Base-by-base conservation (phyloP, 2,888 invertebrate genomes). In the Stratiomys singularior region DNA sequence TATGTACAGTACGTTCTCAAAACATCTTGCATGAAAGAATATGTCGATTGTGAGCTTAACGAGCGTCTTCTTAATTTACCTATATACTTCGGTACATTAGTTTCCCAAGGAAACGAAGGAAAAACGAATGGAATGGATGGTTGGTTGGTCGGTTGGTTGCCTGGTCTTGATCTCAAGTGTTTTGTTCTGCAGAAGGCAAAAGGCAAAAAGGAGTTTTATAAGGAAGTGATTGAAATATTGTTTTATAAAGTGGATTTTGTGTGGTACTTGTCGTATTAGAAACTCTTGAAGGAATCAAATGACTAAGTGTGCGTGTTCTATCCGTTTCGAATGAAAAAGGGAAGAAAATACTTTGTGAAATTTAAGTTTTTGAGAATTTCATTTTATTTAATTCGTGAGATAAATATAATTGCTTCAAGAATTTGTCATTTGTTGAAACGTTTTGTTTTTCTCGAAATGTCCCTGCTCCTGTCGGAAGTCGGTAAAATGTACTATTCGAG, bases 31-130 rank as follows among this genome's bases (percentile, higher is more conserved):
- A 60, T 25, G 60, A 60, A 60, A 25, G 60, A 60, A 60, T 52
- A 69, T 25, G 46, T 69, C 46, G 23, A 23, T n/a, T 69, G 21
- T 46, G 25, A 47, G 69, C 30, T 44, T 69, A 69, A 69, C 69
- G 69, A 69, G 69, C 46, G 69, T 69, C 69, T 69, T 69, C 69
- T 69, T 69, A 69, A 69, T 69, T 69, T 25, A 47, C 47, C 30
- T 47, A 47, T 69, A 18, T 21, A 13, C 18, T 66, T 2, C 47
- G 23, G 9, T 60, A 60, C 25, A 25, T 60, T 60, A 23, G 4
- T 1, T 69, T 69, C 25, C 23, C 23, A 67, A 67, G 67, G 25
- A 60, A 60, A 60, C 60, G 60, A 60, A 60, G 5, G 60, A 18
- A 56, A 11, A 56, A 56, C 18, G 60, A 60, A 60, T 25, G 25